Evolutionary conservation across 1,140 invertebrate species (phyloP), one percentile per base, ranked within the genome.

Genomic region (Eciton burchellii): DNA sequence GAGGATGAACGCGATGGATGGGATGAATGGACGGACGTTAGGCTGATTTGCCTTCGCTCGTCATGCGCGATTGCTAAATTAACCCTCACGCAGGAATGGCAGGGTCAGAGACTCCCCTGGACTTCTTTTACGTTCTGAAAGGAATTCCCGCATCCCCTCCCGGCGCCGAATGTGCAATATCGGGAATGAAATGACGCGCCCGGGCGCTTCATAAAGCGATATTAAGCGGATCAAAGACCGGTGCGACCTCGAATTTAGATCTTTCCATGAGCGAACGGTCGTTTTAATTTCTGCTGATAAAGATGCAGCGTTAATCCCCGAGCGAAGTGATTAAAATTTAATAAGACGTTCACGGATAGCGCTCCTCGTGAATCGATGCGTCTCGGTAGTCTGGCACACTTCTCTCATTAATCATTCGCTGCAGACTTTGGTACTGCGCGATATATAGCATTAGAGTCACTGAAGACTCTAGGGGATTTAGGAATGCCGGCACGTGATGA

Each of bases 1-100:
- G 12, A 16, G 65, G 24, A 70, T 70, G 56, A 79, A 70, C 56
- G 35, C 49, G 74, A 79, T 49, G 45, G 74, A 79, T 77, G 68
- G 70, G 49, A 24, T 35, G n/a, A 8, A 68, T 21, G 16, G 12
- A 68, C 19, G 19, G 41, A 73, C 73, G 16, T 76, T 79, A 70
- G 16, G 65, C 63, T 70, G 74, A 77, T 77, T 77, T 77, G 74
- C 49, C 16, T 56, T 29, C 35, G 60, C 54, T 54, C 6, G n/a
- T 35, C 43, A 49, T 70, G 52, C 62, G 62, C 26, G 47, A 19
- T 16, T 21, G 49, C 49, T 77, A 79, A 79, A 54, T 41, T 68
- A 68, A 79, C 41, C 24, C 49, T 29, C n/a, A 24, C 68, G 35
- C 35, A 35, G 35, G 62, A n/a, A 43, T 12, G 16, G 5, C 49